Evolutionary conservation across 2,888 invertebrate species (phyloP).

Genomic region (Pammene aurita): DNA sequence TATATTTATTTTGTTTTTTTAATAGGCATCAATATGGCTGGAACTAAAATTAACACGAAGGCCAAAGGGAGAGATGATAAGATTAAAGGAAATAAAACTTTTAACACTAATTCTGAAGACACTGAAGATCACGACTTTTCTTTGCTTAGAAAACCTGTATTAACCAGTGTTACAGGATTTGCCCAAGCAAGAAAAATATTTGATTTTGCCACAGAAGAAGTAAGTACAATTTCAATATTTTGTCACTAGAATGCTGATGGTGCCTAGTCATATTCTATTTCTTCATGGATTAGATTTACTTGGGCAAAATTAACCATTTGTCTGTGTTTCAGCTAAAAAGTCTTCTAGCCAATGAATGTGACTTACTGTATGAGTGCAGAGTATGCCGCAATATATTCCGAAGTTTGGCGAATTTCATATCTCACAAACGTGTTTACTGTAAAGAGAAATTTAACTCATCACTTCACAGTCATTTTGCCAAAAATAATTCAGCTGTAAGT

Average conservation of each 20-base stretch:
- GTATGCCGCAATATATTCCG: slow-evolving; percentile 93
- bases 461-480: slow-evolving; percentile 72
- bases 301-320: background rate
- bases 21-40: slow-evolving; percentile 66
- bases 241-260: background rate
- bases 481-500: slow-evolving; percentile 75
- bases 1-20: slow-evolving; percentile 42
- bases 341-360: slow-evolving; percentile 92
- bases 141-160: slow-evolving; percentile 85
- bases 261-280: background rate
- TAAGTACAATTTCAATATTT: slow-evolving; percentile 61
- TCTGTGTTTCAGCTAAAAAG: slow-evolving; percentile 85
- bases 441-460: slow-evolving; percentile 80
- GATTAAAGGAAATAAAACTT: slow-evolving; percentile 62
- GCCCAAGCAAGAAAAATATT: slow-evolving; percentile 88
- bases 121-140: slow-evolving; percentile 80
- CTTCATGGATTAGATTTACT: background rate
- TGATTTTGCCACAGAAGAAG: slow-evolving; percentile 90
- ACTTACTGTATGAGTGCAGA: slow-evolving; percentile 94
- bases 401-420: slow-evolving; percentile 93
- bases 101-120: slow-evolving; percentile 65
- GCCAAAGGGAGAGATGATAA: slow-evolving; percentile 72
- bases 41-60: slow-evolving; percentile 73
- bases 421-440: slow-evolving; percentile 94
- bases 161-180: slow-evolving; percentile 87